Evolutionary conservation across 2,797 vertebrate species (phyloP).

Genomic region (Gymnoscopelus microlampas): DNA sequence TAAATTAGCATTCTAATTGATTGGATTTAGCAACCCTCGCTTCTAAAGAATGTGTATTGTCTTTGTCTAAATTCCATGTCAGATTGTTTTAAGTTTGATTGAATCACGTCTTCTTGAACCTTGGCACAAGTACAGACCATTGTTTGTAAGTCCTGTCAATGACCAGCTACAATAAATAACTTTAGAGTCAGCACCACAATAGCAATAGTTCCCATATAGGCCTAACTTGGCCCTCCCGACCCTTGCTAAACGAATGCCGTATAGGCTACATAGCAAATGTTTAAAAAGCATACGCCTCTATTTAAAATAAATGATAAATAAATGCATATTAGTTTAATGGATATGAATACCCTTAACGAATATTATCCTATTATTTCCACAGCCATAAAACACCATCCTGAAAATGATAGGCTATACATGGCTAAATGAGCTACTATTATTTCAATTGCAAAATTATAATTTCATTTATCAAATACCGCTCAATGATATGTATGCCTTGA

Average conservation of each 20-base stretch:
- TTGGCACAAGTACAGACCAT: slow-evolving; percentile 30
- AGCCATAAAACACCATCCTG: no score
- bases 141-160: slow-evolving; percentile 61
- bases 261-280: neutral
- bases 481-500: no score
- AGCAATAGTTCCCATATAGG: slow-evolving; percentile 64
- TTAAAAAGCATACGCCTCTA: neutral
- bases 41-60: slow-evolving; percentile 74
- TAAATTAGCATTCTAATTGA: slow-evolving; percentile 71
- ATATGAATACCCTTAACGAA: no score
- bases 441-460: no score
- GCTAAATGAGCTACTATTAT: no score
- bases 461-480: no score
- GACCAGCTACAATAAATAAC: slow-evolving; percentile 75
- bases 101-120: slow-evolving; percentile 53
- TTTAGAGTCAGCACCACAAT: slow-evolving; percentile 64
- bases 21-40: slow-evolving; percentile 50
- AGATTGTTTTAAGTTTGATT: slow-evolving; percentile 58
- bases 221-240: slow-evolving; percentile 29
- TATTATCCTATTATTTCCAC: no score
- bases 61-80: slow-evolving; percentile 55
- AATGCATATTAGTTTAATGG: no score
- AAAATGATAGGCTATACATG: no score
- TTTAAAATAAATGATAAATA: no score
- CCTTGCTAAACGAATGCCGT: neutral